phyloP scores from a whole-genome alignment of 2,797 vertebrate species.

The Trachurus trachurus region DNA sequence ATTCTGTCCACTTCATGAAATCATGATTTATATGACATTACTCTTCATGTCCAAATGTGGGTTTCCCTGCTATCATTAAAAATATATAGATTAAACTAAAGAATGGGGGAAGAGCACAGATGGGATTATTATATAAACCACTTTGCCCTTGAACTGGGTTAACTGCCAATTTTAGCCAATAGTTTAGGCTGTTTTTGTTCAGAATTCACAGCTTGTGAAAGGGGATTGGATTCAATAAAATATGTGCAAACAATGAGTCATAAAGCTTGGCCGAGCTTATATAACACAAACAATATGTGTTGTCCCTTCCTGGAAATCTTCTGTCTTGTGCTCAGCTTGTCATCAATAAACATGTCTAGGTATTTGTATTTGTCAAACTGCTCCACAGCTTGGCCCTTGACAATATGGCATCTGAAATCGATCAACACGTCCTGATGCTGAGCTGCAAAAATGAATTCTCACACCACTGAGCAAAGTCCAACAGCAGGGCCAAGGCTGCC shows the following conservation, averaged over 20 bases:
- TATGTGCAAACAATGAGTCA: constrained; percentile 25
- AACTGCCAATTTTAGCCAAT: neutral
- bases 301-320: constrained; percentile 46
- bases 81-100: neutral
- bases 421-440: constrained; percentile 52
- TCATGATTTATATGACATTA: neutral
- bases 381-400: constrained; percentile 56
- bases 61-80: neutral
- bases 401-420: constrained; percentile 68
- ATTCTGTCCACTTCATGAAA: neutral
- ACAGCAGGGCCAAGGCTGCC: constrained; percentile 39
- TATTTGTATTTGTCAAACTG: constrained; percentile 60
- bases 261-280: constrained; percentile 25
- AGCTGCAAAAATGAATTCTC: constrained; percentile 67
- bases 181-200: constrained; percentile 8
- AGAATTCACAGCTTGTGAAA: constrained; percentile 7
- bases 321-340: constrained; percentile 63
- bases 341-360: constrained; percentile 65
- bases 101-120: neutral
- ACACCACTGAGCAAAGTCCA: constrained; percentile 52
- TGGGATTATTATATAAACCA: neutral
- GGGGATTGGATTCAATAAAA: constrained; percentile 14
- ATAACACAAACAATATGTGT: constrained; percentile 55
- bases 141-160: neutral
- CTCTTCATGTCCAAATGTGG: neutral